Base-by-base conservation (phyloP, 2,888 invertebrate species). In the Acleris laterana region DNA sequence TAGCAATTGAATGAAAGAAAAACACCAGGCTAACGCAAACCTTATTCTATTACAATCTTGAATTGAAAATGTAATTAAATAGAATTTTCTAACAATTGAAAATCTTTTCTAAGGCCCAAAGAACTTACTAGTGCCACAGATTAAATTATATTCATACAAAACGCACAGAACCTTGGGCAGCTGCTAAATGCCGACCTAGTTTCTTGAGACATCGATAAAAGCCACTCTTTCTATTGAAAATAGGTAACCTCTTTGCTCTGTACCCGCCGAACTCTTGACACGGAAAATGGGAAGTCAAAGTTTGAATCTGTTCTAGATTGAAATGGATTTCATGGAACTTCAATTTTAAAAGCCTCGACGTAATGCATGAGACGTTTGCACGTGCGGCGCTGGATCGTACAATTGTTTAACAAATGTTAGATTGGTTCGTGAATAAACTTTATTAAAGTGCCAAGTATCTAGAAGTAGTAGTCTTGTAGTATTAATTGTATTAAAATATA, bases 161-260 rank as follows among this genome's bases (percentile, higher is more conserved):
- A 57, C 44, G 25, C 44, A 25, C 22, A 32, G 49, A 46, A 25
- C 25, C 25, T 44, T 48, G 49, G 49, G 16, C 53, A 55, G 75
- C 75, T 72, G 78, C 72, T 77, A 77, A 80, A 80, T 79, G 79
- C 75, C 77, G 84, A 85, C 87, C 87, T 71, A 85, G 77, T 82
- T 85, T 76, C 71, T 71, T 71, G 4, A 77, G 75, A 79, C 76
- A 84, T 84, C 84, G 81, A 84, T 84, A 82, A 83, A 85, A 85
- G 81, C 77, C 78, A 75, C 77, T 76, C 74, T 75, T 80, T 72
- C 78, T 75, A 81, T 82, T 81, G 79, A 81, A 83, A 82, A 85
- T 80, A 81, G 78, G 78, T 79, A 81, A 78, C 77, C 74, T 73
- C 74, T 69, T 66, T 69, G 62, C 66, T 74, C 72, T 71, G 74